Percentiles rank a stretch among this genome's conserved stretches.
These are phyloP conservation scores for Sinocyclocheilus rhinocerous DNA, from an alignment of 2,113 vertebrate genomes.

Conservation along the genomic window DNA sequence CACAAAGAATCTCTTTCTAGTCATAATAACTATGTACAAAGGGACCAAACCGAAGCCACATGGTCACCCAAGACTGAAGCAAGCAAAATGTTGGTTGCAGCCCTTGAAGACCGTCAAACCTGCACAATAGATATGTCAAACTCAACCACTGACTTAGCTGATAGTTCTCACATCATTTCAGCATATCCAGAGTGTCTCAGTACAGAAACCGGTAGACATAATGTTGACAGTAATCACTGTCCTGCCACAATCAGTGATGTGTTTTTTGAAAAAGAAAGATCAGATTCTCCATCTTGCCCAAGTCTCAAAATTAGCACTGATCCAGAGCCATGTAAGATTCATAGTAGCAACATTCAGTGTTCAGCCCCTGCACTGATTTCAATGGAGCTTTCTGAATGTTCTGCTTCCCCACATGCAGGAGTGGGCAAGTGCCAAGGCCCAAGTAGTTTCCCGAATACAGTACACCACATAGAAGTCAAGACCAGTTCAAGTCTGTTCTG, in stretches of 20 bases:
- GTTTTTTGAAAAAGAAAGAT: conserved; percentile 48
- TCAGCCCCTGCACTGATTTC: conserved; percentile 50
- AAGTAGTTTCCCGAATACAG: conserved; percentile 49
- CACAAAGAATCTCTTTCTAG: conserved; percentile 13
- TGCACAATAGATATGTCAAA: conserved; percentile 17
- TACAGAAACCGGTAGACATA: neutral
- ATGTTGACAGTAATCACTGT: conserved; percentile 44
- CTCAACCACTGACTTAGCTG: neutral
- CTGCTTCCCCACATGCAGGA: conserved; percentile 40
- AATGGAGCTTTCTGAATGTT: conserved; percentile 48
- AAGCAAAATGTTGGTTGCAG: neutral
- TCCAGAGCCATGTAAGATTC: conserved; percentile 45
- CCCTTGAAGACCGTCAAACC: neutral
- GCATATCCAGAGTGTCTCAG: conserved; percentile 13
- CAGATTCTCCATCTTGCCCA: conserved; percentile 53
- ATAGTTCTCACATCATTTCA: conserved; percentile 27
- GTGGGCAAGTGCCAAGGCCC: conserved; percentile 32
- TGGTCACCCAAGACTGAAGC: neutral
- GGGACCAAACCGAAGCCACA: conserved; percentile 12
- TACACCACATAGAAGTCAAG: conserved; percentile 58
- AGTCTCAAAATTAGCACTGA: conserved; percentile 52
- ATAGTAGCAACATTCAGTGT: conserved; percentile 48
- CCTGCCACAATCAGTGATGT: conserved; percentile 21
- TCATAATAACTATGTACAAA: conserved; percentile 26
- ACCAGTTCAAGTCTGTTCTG: conserved; percentile 28